phyloP scores from a whole-genome alignment of 2,113 vertebrate genomes.

The Barnardius zonarius region DNA sequence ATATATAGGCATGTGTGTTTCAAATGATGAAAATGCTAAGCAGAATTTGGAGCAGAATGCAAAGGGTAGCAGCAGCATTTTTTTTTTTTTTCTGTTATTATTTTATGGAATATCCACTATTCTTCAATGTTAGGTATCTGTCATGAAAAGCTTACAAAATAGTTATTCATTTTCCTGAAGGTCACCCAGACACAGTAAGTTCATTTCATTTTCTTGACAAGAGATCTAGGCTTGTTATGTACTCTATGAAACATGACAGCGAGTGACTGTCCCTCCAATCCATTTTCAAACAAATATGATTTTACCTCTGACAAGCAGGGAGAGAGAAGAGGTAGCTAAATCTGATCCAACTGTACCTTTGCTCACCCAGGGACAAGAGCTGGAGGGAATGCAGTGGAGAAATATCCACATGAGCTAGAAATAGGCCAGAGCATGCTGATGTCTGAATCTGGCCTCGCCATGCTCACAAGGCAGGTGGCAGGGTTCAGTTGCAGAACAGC shows the following conservation, averaged over 20 bases:
- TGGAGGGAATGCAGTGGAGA: background rate
- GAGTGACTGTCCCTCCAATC: background rate
- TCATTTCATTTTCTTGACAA: conserved; percentile 58
- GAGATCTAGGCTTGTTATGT: conserved; percentile 17
- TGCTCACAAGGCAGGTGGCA: fast-evolving
- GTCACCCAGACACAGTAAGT: conserved; percentile 33
- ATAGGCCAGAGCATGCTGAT: fast-evolving
- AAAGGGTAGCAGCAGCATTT: background rate
- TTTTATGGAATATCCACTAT: background rate
- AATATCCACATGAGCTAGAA: fast-evolving
- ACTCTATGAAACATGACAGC: conserved; percentile 4
- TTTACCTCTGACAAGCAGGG: background rate
- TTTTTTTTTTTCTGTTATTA: background rate
- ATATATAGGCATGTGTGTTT: background rate
- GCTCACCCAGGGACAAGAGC: background rate
- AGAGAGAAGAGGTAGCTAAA: background rate
- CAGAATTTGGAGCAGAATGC: background rate
- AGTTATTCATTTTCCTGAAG: conserved; percentile 52
- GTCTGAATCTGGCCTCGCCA: background rate
- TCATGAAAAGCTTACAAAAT: conserved; percentile 12
- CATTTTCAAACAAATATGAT: background rate
- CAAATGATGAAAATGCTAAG: background rate
- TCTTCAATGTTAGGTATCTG: background rate
- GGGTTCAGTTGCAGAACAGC: fast-evolving
- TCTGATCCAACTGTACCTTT: background rate